A percentile compares a stretch with the other conserved stretches of the same genome.
Evolutionary conservation across 2,888 invertebrate species (phyloP).

Genomic region (Lampropteryx suffumata): DNA sequence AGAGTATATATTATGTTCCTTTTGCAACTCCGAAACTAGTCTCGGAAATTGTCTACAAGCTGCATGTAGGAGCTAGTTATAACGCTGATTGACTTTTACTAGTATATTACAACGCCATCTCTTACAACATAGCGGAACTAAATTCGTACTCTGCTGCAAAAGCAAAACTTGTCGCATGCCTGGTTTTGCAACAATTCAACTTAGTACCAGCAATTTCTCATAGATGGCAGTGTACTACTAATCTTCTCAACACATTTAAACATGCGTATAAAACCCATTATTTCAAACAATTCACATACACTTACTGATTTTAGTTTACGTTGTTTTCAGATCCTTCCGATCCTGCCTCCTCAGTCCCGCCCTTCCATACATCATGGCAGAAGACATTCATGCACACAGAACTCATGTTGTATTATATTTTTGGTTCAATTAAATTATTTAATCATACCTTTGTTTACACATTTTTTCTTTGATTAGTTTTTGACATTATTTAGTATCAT

Average conservation of each 20-base stretch:
- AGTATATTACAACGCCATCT: conserved; percentile 5
- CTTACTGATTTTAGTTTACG: conserved; percentile 9
- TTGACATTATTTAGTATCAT: not conserved
- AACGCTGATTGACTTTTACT: too few relatives aligned
- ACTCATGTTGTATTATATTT: conserved; percentile 7
- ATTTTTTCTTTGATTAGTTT: not conserved
- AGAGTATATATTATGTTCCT: too few relatives aligned
- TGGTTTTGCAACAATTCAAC: too few relatives aligned
- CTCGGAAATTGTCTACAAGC: too few relatives aligned
- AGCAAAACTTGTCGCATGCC: too few relatives aligned
- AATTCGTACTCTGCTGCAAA: too few relatives aligned
- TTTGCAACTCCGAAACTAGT: too few relatives aligned
- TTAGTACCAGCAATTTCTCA: not conserved
- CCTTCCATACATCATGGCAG: conserved; percentile 21
- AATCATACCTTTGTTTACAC: conserved; percentile 10
- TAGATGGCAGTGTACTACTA: conserved; percentile 1
- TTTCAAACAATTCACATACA: too few relatives aligned
- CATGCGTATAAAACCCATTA: too few relatives aligned
- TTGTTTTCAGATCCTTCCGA: conserved; percentile 31
- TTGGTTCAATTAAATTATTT: conserved; percentile 17
- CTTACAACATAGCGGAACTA: not conserved
- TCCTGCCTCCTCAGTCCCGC: conserved; percentile 30
- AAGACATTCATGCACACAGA: conserved; percentile 20
- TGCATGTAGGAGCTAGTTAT: too few relatives aligned
- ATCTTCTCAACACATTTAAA: too few relatives aligned